Evolutionary conservation across 2,888 invertebrate species (phyloP).

Genomic region (Trichopoda pennipes): DNA sequence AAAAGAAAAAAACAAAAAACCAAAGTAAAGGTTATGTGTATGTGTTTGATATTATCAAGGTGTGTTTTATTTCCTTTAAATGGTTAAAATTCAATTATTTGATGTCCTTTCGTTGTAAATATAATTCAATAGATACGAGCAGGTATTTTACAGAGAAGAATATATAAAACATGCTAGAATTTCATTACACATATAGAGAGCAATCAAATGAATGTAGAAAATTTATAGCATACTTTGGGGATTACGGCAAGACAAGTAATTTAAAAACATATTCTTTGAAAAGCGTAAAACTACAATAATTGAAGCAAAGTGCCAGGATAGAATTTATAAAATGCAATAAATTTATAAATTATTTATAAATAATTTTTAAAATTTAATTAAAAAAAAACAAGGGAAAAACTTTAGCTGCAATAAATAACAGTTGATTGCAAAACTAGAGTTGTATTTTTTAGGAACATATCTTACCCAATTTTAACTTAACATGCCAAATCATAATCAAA

Average conservation of each 20-base stretch:
- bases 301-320: too few relatives aligned
- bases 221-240: conserved; percentile 61
- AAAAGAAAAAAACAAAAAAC: background rate
- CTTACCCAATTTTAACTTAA: too few relatives aligned
- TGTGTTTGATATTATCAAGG: conserved; percentile 52
- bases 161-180: conserved; percentile 45
- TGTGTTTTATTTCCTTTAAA: conserved; percentile 26
- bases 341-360: too few relatives aligned
- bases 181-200: conserved; percentile 13
- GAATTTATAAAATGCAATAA: too few relatives aligned
- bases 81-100: conserved; percentile 57
- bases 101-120: conserved; percentile 28
- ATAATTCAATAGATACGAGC: conserved; percentile 37
- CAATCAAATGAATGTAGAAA: conserved; percentile 42
- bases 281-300: background rate
- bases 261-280: conserved; percentile 20
- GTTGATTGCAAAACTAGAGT: too few relatives aligned
- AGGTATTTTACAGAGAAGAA: conserved; percentile 15
- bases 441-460: too few relatives aligned
- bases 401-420: too few relatives aligned
- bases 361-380: too few relatives aligned
- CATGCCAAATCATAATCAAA: too few relatives aligned
- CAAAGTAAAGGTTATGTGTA: conserved; percentile 11
- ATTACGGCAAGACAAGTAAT: conserved; percentile 23
- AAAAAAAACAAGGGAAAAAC: too few relatives aligned